These are phyloP conservation scores for Euura saliciscinereae DNA, from an alignment of 1,140 invertebrate species.

Conservation along the genomic window DNA sequence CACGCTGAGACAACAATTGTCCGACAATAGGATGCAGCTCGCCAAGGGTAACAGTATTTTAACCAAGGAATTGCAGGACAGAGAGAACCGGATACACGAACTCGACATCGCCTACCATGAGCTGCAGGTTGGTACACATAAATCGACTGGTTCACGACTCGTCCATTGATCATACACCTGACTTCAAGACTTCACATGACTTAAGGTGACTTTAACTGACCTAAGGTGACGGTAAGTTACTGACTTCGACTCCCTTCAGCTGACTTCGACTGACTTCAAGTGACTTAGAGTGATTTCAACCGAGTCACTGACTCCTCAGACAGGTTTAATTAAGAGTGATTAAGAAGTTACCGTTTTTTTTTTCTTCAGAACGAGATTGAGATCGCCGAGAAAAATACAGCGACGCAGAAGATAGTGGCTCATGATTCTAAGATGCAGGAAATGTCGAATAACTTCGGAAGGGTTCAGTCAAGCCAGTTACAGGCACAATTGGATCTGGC, in stretches of 20 bases:
- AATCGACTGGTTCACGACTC: too few species aligned
- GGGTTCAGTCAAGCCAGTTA: conserved; percentile 34
- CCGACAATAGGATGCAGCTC: conserved; percentile 48
- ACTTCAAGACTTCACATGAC: too few species aligned
- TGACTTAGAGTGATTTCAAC: too few species aligned
- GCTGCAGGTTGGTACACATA: conserved; percentile 32
- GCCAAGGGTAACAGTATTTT: conserved; percentile 50
- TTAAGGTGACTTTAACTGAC: too few species aligned
- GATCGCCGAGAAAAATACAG: conserved; percentile 31
- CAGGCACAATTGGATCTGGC: conserved; percentile 39
- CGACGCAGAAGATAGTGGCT: conserved; percentile 28
- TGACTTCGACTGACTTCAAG: too few species aligned
- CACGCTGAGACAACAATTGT: conserved; percentile 47
- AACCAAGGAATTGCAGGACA: conserved; percentile 55
- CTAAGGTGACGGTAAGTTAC: too few species aligned
- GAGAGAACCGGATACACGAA: conserved; percentile 57
- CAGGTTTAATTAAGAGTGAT: too few species aligned
- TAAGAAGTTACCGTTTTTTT: too few species aligned
- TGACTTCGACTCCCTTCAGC: too few species aligned
- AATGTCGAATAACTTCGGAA: conserved; percentile 24
- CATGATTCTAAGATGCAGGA: conserved; percentile 30
- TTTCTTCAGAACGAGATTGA: conserved; percentile 37
- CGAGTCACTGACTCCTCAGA: too few species aligned
- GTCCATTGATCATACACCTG: too few species aligned
- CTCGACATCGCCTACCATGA: conserved; percentile 46